Base-by-base conservation (phyloP, 1,140 invertebrate species). In the Cecropterus lyciades region DNA sequence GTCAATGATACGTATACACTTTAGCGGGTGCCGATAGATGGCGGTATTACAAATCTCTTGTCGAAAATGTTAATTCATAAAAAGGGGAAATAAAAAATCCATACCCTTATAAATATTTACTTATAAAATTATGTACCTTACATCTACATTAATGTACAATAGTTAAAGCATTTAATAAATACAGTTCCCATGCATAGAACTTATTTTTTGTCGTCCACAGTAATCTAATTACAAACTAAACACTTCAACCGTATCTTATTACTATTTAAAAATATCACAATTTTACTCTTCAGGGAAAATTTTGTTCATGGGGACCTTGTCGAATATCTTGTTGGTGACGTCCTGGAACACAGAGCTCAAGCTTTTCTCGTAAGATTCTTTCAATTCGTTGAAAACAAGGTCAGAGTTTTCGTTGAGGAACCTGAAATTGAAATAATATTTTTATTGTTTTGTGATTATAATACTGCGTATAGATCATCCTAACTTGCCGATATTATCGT, bases 381-480 rank as follows among this genome's bases (percentile, higher is more conserved):
- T 94, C 24, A 95, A 75, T 77, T 95, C 95, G 56, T 94, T 94
- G 72, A 95, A 95, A 0, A 95, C 92, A 0, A 94, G 81, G 14
- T 95, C 93, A 52, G 94, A 94, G 73, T 96, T 95, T 11, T 95
- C 93, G 69, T 95, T 95, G 0, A 96, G 81, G 77, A 96, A 95
- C 10, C 87, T 89, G 77, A 2, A 43, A 43, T 20, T 20, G 20
- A 20, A 1, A 20, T 5, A 20, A 20, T 20, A 20, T 20, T 20
- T 20, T 5, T 20, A 5, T 20, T 20, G n/a, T n/a, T n/a, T n/a
- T n/a, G n/a, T n/a, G n/a, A n/a, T n/a, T n/a, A n/a, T n/a, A n/a
- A n/a, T n/a, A n/a, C n/a, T n/a, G n/a, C n/a, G n/a, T n/a, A n/a
- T n/a, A n/a, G n/a, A n/a, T n/a, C n/a, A n/a, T n/a, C n/a, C n/a